Base-by-base conservation (phyloP, 2,797 vertebrate species). In the Pipistrellus pygmaeus region DNA sequence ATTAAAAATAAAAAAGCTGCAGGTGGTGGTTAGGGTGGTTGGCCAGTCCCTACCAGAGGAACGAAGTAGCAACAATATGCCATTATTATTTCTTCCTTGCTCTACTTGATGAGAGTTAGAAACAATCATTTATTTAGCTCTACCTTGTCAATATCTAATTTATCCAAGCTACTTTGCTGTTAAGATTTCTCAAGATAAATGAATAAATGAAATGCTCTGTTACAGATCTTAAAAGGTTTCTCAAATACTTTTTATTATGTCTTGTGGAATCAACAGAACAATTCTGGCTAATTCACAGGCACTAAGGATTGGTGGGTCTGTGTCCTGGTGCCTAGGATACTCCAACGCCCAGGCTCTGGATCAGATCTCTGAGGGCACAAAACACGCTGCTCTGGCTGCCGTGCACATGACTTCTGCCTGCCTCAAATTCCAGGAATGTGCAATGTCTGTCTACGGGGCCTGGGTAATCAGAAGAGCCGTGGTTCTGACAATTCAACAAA, bases 181-280 rank as follows among this genome's bases (percentile, higher is more conserved):
- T 35, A 72, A 51, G 82, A 73, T 25, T 76, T 82, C 76, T 87
- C 27, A 73, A 92, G 82, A 66, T 11, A 86, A 13, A 69, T 46
- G 69, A 81, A 72, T 30, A 83, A 89, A 83, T 25, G n/a, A 94
- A 90, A 89, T 51, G 46, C 46, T 55, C 78, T 51, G 3, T 60
- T 23, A 48, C 2, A 82, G 82, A 71, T 78, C 53, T 57, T 66
- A 25, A 83, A 66, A 75, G 11, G 48, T 72, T 83, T 92, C 82
- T 55, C 2, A 17, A 76, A 48, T 71, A 82, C 71, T 71, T 38
- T 82, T 76, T 57, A 25, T 72, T 27, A n/a, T 27, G 78, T 48
- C 48, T 72, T 51, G n/a, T 30, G 41, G 48, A 78, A 72, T 72
- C 10, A 72, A 72, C 17, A 89, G 25, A 71, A 4, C 82, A 72